Percentiles rank a stretch among this genome's conserved stretches.
Evolutionary conservation across 1,140 invertebrate genomes (phyloP).

Genomic region (Mamestra configurata): DNA sequence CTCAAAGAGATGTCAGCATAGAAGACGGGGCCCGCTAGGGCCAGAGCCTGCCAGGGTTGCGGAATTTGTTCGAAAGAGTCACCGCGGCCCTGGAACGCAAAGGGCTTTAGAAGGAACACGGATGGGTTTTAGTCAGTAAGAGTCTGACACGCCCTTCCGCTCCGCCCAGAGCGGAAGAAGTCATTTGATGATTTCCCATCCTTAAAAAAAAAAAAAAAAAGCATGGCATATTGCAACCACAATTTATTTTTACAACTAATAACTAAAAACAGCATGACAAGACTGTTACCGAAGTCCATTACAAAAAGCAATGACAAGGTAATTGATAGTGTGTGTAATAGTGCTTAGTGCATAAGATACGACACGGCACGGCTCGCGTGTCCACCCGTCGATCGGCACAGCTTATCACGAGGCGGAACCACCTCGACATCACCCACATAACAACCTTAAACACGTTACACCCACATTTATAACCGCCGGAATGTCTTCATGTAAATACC

Average conservation of each 20-base stretch:
- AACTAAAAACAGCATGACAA: constrained; percentile 6
- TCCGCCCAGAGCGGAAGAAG: too few species aligned
- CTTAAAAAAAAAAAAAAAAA: too few species aligned
- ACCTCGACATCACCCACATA: constrained; percentile 53
- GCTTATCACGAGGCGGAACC: constrained; percentile 64
- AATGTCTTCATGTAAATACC: constrained; percentile 56
- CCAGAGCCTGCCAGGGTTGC: too few species aligned
- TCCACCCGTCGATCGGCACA: constrained; percentile 66
- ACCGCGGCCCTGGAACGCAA: too few species aligned
- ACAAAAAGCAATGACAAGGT: constrained; percentile 41
- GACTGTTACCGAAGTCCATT: constrained; percentile 15
- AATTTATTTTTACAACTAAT: background rate
- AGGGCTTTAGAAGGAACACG: too few species aligned
- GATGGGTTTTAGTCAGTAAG: too few species aligned
- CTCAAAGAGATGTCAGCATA: too few species aligned
- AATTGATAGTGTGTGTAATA: constrained; percentile 58
- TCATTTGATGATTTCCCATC: too few species aligned
- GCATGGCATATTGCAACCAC: too few species aligned
- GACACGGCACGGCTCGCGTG: constrained; percentile 60
- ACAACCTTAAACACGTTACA: constrained; percentile 66
- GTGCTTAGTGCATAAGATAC: constrained; percentile 38
- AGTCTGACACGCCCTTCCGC: too few species aligned
- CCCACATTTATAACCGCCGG: constrained; percentile 59
- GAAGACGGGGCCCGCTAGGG: too few species aligned
- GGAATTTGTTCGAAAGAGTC: too few species aligned